phyloP scores from a whole-genome alignment of 1,140 invertebrate species.

The Ceratina australensis region DNA sequence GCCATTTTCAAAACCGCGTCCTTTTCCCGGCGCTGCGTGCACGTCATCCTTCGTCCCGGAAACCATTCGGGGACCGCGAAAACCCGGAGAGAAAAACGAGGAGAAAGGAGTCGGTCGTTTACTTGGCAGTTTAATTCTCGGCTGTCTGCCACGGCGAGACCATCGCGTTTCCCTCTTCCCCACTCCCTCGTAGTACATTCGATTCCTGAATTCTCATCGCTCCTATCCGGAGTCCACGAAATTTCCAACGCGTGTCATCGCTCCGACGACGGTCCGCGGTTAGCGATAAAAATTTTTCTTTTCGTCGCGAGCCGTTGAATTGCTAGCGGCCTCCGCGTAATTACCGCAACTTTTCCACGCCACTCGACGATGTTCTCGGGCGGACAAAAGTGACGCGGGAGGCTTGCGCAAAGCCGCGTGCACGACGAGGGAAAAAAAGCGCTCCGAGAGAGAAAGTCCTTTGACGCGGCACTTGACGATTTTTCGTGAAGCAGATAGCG shows the following conservation, averaged over 20 bases:
- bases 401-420: neutral
- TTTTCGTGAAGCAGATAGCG: constrained; percentile 40
- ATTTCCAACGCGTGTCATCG: neutral
- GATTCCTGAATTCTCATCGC: constrained; percentile 35
- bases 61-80: neutral
- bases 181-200: constrained; percentile 8
- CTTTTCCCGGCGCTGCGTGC: constrained; percentile 30
- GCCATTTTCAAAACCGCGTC: constrained; percentile 73
- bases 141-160: neutral
- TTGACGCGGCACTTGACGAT: constrained; percentile 53
- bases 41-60: constrained; percentile 24
- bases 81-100: neutral
- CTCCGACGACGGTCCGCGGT: neutral
- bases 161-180: neutral
- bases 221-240: constrained; percentile 18
- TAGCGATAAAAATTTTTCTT: constrained; percentile 24
- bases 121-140: constrained; percentile 41
- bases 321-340: constrained; percentile 30
- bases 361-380: constrained; percentile 36
- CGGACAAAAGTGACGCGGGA: constrained; percentile 46
- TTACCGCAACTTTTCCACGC: constrained; percentile 39
- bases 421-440: constrained; percentile 20
- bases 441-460: constrained; percentile 45
- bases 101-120: constrained; percentile 11
- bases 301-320: constrained; percentile 3